Conservation (phyloP, 2,797 vertebrate species). For the Cheirogaleus major region DNA sequence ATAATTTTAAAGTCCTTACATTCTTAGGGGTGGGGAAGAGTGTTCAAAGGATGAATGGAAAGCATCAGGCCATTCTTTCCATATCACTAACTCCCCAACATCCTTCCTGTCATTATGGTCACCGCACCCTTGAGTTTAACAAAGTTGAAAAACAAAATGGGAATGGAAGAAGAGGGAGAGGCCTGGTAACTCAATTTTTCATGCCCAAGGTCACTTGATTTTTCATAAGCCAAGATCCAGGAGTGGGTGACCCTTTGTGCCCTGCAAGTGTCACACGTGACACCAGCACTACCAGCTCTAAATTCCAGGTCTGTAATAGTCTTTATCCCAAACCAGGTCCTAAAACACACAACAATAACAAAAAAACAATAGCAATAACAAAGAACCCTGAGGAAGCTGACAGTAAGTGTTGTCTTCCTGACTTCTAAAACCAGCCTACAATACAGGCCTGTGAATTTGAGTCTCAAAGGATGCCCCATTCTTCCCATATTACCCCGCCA, state of each 20-base stretch:
- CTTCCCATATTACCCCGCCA: not conserved
- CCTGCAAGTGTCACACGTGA: not conserved
- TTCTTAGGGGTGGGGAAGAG: not conserved
- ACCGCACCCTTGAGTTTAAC: not conserved
- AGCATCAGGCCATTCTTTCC: not conserved
- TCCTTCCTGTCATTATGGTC: not conserved
- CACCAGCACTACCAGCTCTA: not conserved
- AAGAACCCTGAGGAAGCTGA: not conserved
- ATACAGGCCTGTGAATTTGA: not conserved
- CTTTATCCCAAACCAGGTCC: not conserved
- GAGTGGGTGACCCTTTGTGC: fast-evolving
- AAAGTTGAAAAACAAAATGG: conserved; percentile 23
- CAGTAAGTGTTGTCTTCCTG: not conserved
- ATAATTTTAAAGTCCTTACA: not conserved
- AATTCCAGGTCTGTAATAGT: not conserved
- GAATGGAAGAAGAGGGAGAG: not conserved
- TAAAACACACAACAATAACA: not conserved
- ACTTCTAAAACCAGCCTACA: not conserved
- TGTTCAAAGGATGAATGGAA: not conserved
- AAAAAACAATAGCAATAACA: not conserved
- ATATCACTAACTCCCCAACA: not conserved
- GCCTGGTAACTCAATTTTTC: not conserved
- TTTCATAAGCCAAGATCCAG: not conserved
- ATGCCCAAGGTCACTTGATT: not conserved
- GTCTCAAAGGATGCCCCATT: not conserved